Conservation (phyloP, 1,140 invertebrate genomes). For the Cataglyphis hispanica region DNA sequence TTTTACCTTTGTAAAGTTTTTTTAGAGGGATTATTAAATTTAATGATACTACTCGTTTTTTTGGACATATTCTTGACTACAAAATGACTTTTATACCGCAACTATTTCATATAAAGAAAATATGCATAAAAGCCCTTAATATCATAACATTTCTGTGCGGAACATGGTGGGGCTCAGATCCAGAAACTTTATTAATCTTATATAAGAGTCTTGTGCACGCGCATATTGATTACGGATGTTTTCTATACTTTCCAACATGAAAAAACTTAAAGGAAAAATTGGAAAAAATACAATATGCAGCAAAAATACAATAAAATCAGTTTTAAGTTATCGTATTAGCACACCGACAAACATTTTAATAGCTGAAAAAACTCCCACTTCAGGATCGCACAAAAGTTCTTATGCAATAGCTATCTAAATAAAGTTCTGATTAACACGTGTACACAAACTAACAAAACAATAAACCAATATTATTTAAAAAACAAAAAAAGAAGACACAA, state of each 20-base stretch:
- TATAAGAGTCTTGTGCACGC: constrained; percentile 14
- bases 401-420: too few species aligned
- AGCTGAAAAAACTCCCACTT: not conserved
- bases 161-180: not conserved
- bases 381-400: too few species aligned
- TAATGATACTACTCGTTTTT: not conserved
- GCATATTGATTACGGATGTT: constrained; percentile 10
- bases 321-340: not conserved
- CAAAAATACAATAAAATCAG: not conserved
- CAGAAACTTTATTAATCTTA: not conserved
- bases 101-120: not conserved
- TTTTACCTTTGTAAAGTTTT: too few species aligned
- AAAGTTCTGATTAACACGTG: too few species aligned
- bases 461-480: too few species aligned
- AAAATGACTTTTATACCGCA: not conserved
- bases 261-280: not conserved
- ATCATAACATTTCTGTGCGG: not conserved
- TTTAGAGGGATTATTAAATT: too few species aligned
- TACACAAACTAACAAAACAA: too few species aligned
- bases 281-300: constrained; percentile 15
- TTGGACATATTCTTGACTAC: constrained; percentile 7
- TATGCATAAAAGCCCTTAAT: not conserved
- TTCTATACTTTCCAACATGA: constrained; percentile 1
- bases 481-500: too few species aligned
- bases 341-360: constrained; percentile 3